Percentiles rank a stretch among this genome's conserved stretches.
These are phyloP conservation scores for Gymnocypris eckloni DNA, from an alignment of 2,797 vertebrate species.

Conservation along the genomic window DNA sequence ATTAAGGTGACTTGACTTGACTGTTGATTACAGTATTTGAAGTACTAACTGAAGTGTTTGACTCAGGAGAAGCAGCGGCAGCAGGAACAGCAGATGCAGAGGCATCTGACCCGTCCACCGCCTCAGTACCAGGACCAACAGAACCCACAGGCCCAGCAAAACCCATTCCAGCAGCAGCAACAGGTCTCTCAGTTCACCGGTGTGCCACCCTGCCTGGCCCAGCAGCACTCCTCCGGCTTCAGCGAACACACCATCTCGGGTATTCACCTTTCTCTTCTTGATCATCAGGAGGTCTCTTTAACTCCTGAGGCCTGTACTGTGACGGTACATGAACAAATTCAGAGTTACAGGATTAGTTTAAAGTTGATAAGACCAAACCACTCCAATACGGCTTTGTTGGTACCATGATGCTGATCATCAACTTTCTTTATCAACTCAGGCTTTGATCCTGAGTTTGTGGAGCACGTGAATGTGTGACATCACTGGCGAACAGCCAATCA, in stretches of 20 bases:
- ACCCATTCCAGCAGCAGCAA: slow-evolving; percentile 83
- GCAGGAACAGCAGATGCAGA: slow-evolving; percentile 92
- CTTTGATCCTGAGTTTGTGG: no score
- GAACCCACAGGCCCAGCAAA: slow-evolving; percentile 80
- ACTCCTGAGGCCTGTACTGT: no score
- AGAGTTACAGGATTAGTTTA: no score
- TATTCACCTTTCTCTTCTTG: background rate
- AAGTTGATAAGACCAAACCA: no score
- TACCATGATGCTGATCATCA: no score
- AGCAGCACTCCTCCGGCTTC: slow-evolving; percentile 26
- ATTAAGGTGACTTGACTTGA: no score
- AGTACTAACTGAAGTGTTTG: background rate
- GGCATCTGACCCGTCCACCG: slow-evolving; percentile 92
- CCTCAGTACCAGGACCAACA: slow-evolving; percentile 96
- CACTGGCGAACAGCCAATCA: no score
- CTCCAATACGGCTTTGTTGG: no score
- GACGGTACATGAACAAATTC: no score
- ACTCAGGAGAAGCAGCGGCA: slow-evolving; percentile 90
- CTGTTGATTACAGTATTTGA: background rate
- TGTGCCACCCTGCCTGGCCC: slow-evolving; percentile 55
- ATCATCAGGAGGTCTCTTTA: background rate
- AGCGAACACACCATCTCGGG: slow-evolving; percentile 24
- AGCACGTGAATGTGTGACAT: no score
- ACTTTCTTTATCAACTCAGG: no score
- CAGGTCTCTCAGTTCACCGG: slow-evolving; percentile 89